Percentiles rank a stretch among this genome's conserved stretches.
These are phyloP conservation scores for Tetanocera ferruginea DNA, from an alignment of 2,888 invertebrate genomes.

Conservation along the genomic window DNA sequence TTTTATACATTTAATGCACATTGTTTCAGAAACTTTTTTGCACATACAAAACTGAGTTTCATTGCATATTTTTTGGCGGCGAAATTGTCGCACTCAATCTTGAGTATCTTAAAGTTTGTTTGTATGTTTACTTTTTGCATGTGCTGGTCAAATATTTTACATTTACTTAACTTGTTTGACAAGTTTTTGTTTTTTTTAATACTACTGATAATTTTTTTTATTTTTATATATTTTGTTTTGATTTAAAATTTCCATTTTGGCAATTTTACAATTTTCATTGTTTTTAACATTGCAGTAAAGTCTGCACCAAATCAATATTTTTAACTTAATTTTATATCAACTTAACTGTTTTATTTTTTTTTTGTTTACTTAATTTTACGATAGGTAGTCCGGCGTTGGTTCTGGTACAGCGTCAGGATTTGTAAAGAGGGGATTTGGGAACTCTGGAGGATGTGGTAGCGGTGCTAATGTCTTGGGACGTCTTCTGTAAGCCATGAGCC, in stretches of 20 bases:
- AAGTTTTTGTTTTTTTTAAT: slow-evolving; percentile 22
- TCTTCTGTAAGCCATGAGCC: slow-evolving; percentile 93
- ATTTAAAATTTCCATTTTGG: slow-evolving; percentile 47
- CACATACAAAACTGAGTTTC: slow-evolving; percentile 49
- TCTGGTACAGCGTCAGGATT: slow-evolving; percentile 85
- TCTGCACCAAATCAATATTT: slow-evolving; percentile 31
- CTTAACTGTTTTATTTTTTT: slow-evolving; percentile 38
- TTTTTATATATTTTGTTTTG: slow-evolving; percentile 42
- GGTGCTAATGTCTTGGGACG: slow-evolving; percentile 90
- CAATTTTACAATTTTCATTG: slow-evolving; percentile 35
- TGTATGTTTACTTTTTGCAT: slow-evolving; percentile 27
- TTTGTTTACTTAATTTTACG: slow-evolving; percentile 62
- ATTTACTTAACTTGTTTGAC: background rate
- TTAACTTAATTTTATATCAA: slow-evolving; percentile 49
- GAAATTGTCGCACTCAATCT: slow-evolving; percentile 42
- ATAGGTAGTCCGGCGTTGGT: slow-evolving; percentile 85
- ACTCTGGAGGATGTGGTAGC: slow-evolving; percentile 93
- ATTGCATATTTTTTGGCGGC: slow-evolving; percentile 32
- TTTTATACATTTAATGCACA: slow-evolving; percentile 20
- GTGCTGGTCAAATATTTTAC: slow-evolving; percentile 27
- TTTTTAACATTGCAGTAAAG: slow-evolving; percentile 27
- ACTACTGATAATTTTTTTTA: slow-evolving; percentile 17
- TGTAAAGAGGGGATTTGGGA: slow-evolving; percentile 93
- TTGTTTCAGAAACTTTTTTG: slow-evolving; percentile 51
- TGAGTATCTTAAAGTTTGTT: slow-evolving; percentile 38